phyloP scores from a whole-genome alignment of 1,140 invertebrate genomes.

The Ganaspis sp. region DNA sequence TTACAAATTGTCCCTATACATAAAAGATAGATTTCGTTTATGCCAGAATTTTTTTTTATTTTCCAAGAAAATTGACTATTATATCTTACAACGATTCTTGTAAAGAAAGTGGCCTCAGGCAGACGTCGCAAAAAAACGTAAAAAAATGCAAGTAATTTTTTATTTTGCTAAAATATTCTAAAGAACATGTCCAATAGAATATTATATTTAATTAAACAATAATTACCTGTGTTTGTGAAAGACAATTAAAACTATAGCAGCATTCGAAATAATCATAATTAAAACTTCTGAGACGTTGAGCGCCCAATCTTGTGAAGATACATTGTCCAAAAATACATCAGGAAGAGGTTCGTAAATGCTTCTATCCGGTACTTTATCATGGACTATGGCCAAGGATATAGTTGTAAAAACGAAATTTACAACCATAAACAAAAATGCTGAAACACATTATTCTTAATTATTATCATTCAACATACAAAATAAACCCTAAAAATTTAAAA shows the following conservation, averaged over 20 bases:
- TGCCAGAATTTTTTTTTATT: no score
- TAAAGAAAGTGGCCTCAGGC: no score
- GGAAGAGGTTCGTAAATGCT: slow-evolving; percentile 84
- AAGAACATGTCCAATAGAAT: no score
- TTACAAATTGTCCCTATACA: no score
- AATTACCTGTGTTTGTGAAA: slow-evolving; percentile 89
- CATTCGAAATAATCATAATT: slow-evolving; percentile 87
- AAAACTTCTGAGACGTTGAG: slow-evolving; percentile 89
- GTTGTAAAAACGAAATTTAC: slow-evolving; percentile 81
- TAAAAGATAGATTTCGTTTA: no score
- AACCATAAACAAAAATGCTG: slow-evolving; percentile 80
- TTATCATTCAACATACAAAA: slow-evolving; percentile 33
- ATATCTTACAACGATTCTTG: no score
- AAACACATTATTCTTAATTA: slow-evolving; percentile 47
- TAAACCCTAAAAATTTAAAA: not conserved
- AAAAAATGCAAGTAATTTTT: no score
- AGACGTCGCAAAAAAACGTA: no score
- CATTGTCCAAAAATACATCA: slow-evolving; percentile 87
- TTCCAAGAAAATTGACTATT: no score
- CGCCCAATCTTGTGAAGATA: slow-evolving; percentile 85
- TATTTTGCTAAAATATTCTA: no score
- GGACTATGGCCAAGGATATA: slow-evolving; percentile 87
- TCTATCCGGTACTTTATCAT: slow-evolving; percentile 89
- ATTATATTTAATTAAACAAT: not conserved
- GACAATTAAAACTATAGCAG: slow-evolving; percentile 84